Percentiles rank a stretch among this genome's conserved stretches.
These are phyloP conservation scores for Halictus ligatus DNA, from an alignment of 2,888 invertebrate genomes.

Conservation along the genomic window DNA sequence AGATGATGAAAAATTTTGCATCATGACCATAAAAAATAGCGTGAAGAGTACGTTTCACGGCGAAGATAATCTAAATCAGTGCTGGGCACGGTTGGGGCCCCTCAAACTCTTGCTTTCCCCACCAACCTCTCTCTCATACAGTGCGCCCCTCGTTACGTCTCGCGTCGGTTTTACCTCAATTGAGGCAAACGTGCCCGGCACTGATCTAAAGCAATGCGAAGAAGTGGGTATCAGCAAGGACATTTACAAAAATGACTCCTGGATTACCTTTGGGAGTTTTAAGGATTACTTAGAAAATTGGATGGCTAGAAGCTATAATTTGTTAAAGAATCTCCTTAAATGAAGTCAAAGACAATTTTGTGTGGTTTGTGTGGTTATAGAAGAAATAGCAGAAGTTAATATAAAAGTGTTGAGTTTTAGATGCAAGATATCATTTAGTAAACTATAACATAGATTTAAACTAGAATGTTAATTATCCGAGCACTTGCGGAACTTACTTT, in stretches of 20 bases:
- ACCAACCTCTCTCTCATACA: too few relatives aligned
- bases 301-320: constrained; percentile 19
- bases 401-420: background rate
- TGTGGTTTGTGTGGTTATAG: background rate
- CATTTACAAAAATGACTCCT: constrained; percentile 30
- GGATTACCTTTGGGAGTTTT: constrained; percentile 21
- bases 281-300: constrained; percentile 47
- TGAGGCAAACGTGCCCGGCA: too few relatives aligned
- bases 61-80: too few relatives aligned
- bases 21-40: too few relatives aligned
- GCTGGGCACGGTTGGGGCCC: too few relatives aligned
- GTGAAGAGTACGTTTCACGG: too few relatives aligned
- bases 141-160: too few relatives aligned
- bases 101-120: too few relatives aligned
- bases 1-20: too few relatives aligned
- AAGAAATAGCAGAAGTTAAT: background rate
- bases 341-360: background rate
- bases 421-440: background rate
- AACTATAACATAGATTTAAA: background rate
- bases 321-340: constrained; percentile 15
- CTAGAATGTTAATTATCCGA: too few relatives aligned
- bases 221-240: constrained; percentile 1
- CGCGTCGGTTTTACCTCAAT: too few relatives aligned
- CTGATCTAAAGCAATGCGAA: constrained; percentile 1
- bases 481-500: too few relatives aligned